Evolutionary conservation across 2,113 vertebrate species (phyloP), one percentile per base, ranked within the genome.

Genomic region (Cettia cetti): DNA sequence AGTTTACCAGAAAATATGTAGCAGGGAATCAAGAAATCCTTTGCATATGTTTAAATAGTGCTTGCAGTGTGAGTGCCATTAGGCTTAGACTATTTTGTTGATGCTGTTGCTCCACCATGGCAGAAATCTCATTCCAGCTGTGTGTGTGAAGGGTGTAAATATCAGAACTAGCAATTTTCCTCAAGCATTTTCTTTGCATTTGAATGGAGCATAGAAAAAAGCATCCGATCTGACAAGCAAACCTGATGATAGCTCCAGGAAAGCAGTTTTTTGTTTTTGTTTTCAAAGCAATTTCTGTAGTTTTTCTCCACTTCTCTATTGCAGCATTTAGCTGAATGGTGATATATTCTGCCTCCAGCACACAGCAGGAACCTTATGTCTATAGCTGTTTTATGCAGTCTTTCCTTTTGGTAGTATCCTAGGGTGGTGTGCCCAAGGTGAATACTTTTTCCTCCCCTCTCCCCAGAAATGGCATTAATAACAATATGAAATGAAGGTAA

Each of bases 221-320:
- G 26, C 53, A 42, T 90, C 79, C 52, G n/a, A 95, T 88, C 76
- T 92, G 83, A 89, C 93, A 97, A 92, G 88, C 39, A 86, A 89
- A 92, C 92, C 60, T 93, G 93, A 92, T 89, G 90, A 86, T 92
- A 85, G 80, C 93, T 93, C 37, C 63, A 84, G 76, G 86, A 93
- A 94, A 97, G 89, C 64, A 74, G 33, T 39, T 79, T 82, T 65
- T 92, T 82, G 50, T 3, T 93, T 89, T 77, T 87, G 87, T 92
- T 95, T 95, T 86, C 76, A 68, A 79, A 97, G 92, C 76, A 90
- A 93, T 95, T 96, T 96, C 69, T 94, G 82, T 91, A 86, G 63
- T 74, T 96, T 91, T 93, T 68, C 57, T 70, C 28, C 22, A 13
- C 93, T 86, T 80, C 68, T 83, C 40, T 83, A 7, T 83, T 81